Percentiles rank a stretch among this genome's conserved stretches.
phyloP scores from a whole-genome alignment of 92 coral and sea anemone species.

The Hydrozoanthus gracilis region DNA sequence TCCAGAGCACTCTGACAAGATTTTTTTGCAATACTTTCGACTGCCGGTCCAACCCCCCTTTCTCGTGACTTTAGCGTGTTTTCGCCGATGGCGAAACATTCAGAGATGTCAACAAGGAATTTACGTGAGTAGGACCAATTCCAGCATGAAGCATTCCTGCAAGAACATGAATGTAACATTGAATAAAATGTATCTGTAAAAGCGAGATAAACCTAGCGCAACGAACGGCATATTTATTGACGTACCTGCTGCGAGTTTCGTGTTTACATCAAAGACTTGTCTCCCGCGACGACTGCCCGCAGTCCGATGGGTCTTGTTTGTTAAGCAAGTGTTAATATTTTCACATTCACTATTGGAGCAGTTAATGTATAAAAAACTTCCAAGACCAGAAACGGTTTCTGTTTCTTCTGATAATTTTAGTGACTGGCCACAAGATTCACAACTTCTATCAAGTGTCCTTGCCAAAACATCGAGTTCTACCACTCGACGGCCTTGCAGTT shows the following conservation, averaged over 20 bases:
- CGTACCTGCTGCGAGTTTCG: slow-evolving; percentile 49
- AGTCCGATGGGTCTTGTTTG: slow-evolving; percentile 46
- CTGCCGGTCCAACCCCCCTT: slow-evolving; percentile 42
- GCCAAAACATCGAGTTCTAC: not conserved
- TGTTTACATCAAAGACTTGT: slow-evolving; percentile 48
- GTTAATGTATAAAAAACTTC: slow-evolving; percentile 32
- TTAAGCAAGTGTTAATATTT: slow-evolving; percentile 27
- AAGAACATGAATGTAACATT: not conserved
- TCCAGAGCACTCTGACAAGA: not conserved
- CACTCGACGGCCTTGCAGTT: not conserved
- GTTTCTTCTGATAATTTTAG: not conserved
- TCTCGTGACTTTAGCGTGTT: slow-evolving; percentile 42
- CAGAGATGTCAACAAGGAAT: slow-evolving; percentile 53
- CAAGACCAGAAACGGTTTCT: slow-evolving; percentile 40
- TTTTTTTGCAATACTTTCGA: not conserved
- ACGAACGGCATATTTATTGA: slow-evolving; percentile 28
- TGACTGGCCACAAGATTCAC: slow-evolving; percentile 24
- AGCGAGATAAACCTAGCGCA: slow-evolving; percentile 25
- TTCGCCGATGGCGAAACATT: slow-evolving; percentile 47
- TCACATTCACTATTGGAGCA: slow-evolving; percentile 47
- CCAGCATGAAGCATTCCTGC: slow-evolving; percentile 67
- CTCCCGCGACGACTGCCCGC: slow-evolving; percentile 29
- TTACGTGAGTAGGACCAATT: slow-evolving; percentile 57
- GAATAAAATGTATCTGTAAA: slow-evolving; percentile 23
- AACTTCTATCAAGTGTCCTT: slow-evolving; percentile 13